Conservation (phyloP, 2,888 invertebrate species). For the Fabriciana adippe region DNA sequence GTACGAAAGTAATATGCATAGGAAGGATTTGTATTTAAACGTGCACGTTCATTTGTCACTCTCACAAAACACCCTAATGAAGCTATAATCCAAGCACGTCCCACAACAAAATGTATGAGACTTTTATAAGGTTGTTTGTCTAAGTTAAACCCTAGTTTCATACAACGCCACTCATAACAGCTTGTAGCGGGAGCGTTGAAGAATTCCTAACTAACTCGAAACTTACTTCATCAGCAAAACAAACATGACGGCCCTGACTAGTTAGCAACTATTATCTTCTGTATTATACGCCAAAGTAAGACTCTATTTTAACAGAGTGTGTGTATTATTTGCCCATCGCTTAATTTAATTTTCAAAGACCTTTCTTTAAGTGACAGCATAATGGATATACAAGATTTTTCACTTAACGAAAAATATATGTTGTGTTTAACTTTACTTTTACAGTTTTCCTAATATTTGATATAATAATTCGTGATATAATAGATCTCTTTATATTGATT, state of each 20-base stretch:
- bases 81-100: constrained; percentile 18
- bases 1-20: neutral
- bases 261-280: constrained; percentile 71
- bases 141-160: constrained; percentile 40
- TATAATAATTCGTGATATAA: too few species aligned
- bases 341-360: constrained; percentile 26
- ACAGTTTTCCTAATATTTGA: too few species aligned
- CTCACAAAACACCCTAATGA: constrained; percentile 4
- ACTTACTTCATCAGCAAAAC: constrained; percentile 68
- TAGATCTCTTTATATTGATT: too few species aligned
- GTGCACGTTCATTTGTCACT: neutral
- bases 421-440: neutral
- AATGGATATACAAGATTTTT: constrained; percentile 29
- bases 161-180: constrained; percentile 50
- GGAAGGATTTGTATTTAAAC: neutral
- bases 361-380: constrained; percentile 33
- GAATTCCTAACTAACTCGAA: constrained; percentile 62
- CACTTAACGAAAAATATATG: neutral
- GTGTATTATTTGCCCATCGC: constrained; percentile 37
- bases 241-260: constrained; percentile 64
- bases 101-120: constrained; percentile 4
- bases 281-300: constrained; percentile 63
- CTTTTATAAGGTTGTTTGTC: constrained; percentile 27
- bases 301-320: constrained; percentile 50
- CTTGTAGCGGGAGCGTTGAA: constrained; percentile 52